Conservation (phyloP, 2,113 vertebrate genomes). For the Octodon degus region DNA sequence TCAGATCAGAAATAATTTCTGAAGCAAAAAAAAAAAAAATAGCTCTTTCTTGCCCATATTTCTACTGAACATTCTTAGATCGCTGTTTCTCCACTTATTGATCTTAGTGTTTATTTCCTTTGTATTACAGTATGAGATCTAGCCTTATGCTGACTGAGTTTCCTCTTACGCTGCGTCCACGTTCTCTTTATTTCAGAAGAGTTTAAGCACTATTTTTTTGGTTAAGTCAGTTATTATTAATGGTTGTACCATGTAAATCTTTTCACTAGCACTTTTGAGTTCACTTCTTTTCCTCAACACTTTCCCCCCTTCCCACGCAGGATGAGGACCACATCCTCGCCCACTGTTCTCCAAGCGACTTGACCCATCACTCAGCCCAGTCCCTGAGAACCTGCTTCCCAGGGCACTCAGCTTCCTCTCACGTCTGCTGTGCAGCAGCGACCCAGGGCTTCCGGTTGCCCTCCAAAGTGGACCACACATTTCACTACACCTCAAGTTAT, state of each 20-base stretch:
- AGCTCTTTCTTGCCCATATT: neutral
- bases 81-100: slow-evolving; percentile 5
- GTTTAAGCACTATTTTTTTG: neutral
- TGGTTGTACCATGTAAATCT: neutral
- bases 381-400: neutral
- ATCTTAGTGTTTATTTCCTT: neutral
- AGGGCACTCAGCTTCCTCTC: neutral
- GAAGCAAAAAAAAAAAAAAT: too few relatives aligned
- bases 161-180: neutral
- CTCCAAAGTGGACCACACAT: neutral
- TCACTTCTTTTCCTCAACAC: neutral
- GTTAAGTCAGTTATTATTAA: neutral
- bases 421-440: neutral
- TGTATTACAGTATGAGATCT: neutral
- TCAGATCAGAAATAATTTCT: too few relatives aligned
- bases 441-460: neutral
- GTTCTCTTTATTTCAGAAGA: neutral
- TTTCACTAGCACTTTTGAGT: neutral
- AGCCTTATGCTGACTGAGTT: too few relatives aligned
- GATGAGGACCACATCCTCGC: neutral
- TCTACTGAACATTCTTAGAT: slow-evolving; percentile 5
- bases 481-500: neutral
- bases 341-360: neutral
- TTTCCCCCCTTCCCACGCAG: neutral
- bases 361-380: neutral